Evolutionary conservation across 2,797 vertebrate genomes (phyloP).

Genomic region (Semotilus atromaculatus): DNA sequence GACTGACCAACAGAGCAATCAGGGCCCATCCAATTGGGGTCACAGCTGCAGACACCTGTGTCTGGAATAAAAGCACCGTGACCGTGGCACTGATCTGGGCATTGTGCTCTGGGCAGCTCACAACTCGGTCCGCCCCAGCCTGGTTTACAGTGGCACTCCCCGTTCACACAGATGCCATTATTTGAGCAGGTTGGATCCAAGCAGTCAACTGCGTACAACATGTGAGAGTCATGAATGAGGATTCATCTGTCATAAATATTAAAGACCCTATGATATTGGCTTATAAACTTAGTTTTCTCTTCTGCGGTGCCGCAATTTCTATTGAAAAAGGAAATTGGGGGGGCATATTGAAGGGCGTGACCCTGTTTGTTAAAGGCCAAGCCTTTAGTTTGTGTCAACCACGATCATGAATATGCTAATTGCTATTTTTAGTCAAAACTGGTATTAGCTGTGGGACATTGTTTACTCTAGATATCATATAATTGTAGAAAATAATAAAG

Average conservation of each 20-base stretch:
- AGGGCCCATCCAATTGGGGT: constrained; percentile 98
- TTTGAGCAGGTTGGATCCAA: constrained; percentile 94
- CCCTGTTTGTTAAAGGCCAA: background rate
- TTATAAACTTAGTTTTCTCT: background rate
- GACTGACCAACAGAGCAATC: constrained; percentile 96
- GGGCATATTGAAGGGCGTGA: background rate
- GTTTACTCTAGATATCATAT: background rate
- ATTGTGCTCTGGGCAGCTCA: constrained; percentile 92
- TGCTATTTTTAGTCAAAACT: background rate
- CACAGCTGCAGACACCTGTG: constrained; percentile 95
- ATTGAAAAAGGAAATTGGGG: background rate
- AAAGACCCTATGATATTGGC: background rate
- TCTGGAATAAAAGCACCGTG: constrained; percentile 97
- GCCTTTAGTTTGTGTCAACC: background rate
- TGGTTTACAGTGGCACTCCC: constrained; percentile 96
- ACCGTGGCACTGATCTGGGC: constrained; percentile 97
- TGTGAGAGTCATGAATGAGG: background rate
- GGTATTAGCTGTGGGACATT: background rate
- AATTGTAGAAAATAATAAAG: background rate
- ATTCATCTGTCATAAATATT: constrained; percentile 10
- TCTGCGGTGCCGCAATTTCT: background rate
- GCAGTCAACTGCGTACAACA: constrained; percentile 86
- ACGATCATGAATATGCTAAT: background rate
- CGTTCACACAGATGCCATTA: constrained; percentile 95
- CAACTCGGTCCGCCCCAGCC: constrained; percentile 97